Evolutionary conservation across 2,113 vertebrate species (phyloP), one percentile per base, ranked within the genome.

Genomic region (Sander vitreus): DNA sequence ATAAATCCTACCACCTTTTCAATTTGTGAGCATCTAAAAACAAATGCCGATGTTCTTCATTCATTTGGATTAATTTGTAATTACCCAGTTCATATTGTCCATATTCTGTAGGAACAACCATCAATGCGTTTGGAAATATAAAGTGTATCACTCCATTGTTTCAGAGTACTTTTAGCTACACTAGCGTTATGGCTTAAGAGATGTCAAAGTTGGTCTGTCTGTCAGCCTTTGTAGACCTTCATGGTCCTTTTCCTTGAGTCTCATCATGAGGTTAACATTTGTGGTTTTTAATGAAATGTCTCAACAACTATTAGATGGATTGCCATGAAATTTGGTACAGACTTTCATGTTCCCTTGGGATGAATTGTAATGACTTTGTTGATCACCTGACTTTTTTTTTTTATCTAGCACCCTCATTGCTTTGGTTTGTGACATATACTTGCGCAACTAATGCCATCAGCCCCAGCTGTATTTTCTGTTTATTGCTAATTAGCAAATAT

Each of bases 211-310:
- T 10, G 1, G 13, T 53, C 19, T n/a, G 51, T 39, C 14, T 18
- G 15, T 25, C n/a, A 3, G 45, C 14, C 9, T 62, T 50, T 33
- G 5, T 51, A 14, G 15, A 73, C 54, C 8, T 18, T 55, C 36
- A 30, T 45, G 51, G 2, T 65, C 23, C 16, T 15, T 21, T 45
- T 45, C 6, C 25, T 65, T 5, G 4, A 5, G 21, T 2, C 0
- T 54, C 73, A 54, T 7, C 51, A 48, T 67, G 39, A 77, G 50
- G n/a, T 27, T 45, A 7, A 76, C 5, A 45, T 55, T 65, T 55
- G 18, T 76, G 73, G 73, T 11, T 58, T 58, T 57, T 5, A 45
- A 11, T 45, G 11, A 66, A 57, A 67, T n/a, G 51, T 66, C 53
- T 57, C 62, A 57, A 30, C 48, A 39, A 6, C 60, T 65, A 14